These are phyloP conservation scores for Merluccius polli DNA, from an alignment of 2,797 vertebrate genomes.

Conservation along the genomic window DNA sequence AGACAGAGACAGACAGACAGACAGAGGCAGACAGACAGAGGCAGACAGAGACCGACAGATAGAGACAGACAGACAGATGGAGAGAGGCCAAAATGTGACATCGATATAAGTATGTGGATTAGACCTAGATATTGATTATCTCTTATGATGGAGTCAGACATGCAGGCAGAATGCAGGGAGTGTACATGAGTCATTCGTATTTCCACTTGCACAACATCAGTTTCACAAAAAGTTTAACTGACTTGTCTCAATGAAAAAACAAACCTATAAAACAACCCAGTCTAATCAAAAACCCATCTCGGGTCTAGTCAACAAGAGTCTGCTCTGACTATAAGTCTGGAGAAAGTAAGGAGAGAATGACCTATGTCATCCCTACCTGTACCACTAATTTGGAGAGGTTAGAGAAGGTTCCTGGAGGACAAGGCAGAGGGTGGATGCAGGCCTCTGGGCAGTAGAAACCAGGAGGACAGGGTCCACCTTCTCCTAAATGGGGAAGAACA, in stretches of 20 bases:
- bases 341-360: not conserved
- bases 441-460: conserved; percentile 82
- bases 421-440: conserved; percentile 72
- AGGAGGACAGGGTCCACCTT: conserved; percentile 79
- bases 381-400: conserved; percentile 63
- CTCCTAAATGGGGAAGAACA: conserved; percentile 53
- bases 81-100: not conserved
- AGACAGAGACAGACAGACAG: not conserved
- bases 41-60: not conserved
- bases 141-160: not conserved
- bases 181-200: not conserved
- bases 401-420: conserved; percentile 81
- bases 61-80: not conserved
- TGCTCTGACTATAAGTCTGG: not conserved
- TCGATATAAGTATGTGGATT: not conserved
- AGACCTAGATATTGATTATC: not conserved
- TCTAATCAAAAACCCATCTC: too few relatives aligned
- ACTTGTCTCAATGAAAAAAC: not conserved
- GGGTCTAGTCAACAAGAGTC: not conserved
- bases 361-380: not conserved
- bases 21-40: not conserved
- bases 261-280: too few relatives aligned
- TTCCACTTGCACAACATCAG: not conserved
- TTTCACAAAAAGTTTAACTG: not conserved
- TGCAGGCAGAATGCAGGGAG: not conserved